A percentile compares a stretch with the other conserved stretches of the same genome.
Evolutionary conservation across 2,113 vertebrate species (phyloP).

Genomic region (Daboia siamensis): DNA sequence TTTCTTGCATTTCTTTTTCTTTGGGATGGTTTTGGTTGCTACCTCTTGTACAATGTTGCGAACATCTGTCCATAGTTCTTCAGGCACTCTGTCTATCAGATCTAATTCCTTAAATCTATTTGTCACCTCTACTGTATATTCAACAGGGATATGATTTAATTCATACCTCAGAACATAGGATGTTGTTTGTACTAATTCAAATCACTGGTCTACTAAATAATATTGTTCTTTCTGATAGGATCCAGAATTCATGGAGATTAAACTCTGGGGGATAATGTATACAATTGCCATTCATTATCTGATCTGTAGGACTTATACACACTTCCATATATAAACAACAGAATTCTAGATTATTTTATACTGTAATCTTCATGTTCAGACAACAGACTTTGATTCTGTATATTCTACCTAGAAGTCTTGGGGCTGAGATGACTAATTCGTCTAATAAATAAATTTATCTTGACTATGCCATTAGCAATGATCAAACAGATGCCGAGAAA

Average conservation of each 20-base stretch:
- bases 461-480: not conserved
- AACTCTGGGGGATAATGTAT: not conserved
- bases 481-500: slow-evolving; percentile 16
- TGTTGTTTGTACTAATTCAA: not conserved
- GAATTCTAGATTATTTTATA: not conserved
- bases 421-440: not conserved
- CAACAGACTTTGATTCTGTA: not conserved
- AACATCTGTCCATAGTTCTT: too few species aligned
- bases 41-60: too few species aligned
- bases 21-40: too few species aligned
- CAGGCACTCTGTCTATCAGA: too few species aligned
- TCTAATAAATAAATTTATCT: slow-evolving; percentile 17
- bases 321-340: not conserved
- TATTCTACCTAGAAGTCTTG: not conserved
- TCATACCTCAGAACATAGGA: not conserved
- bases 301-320: not conserved
- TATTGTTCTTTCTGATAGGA: not conserved
- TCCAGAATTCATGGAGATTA: not conserved
- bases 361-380: not conserved
- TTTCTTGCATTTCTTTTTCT: too few species aligned
- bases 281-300: not conserved
- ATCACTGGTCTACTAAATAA: not conserved
- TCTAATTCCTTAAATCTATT: too few species aligned
- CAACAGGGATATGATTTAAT: too few species aligned
- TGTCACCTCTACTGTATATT: too few species aligned